phyloP scores from a whole-genome alignment of 2,888 invertebrate genomes.

The Oscheius sp. region DNA sequence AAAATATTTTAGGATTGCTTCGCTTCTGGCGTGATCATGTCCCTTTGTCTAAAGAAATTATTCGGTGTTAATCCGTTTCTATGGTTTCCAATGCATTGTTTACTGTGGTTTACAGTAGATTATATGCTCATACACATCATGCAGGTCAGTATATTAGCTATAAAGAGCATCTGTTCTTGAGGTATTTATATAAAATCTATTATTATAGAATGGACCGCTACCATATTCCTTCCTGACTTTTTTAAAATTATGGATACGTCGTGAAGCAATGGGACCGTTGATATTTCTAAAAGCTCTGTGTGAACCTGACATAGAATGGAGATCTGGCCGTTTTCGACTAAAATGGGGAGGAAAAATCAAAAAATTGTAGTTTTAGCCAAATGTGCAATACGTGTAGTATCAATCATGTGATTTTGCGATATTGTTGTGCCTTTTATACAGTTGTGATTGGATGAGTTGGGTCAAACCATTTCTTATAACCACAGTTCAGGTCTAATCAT shows the following conservation, averaged over 20 bases:
- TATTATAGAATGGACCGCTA: conserved; percentile 78
- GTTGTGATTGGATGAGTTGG: conserved; percentile 3
- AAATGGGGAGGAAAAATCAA: conserved; percentile 86
- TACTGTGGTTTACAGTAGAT: conserved; percentile 94
- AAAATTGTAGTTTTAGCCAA: conserved; percentile 8
- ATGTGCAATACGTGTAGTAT: conserved; percentile 26
- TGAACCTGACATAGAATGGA: conserved; percentile 91
- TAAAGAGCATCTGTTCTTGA: no score
- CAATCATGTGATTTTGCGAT: conserved; percentile 10
- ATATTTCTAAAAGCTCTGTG: conserved; percentile 87
- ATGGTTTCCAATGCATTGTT: conserved; percentile 87
- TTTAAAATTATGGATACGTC: conserved; percentile 91
- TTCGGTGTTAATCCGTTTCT: conserved; percentile 87
- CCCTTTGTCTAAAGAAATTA: conserved; percentile 86
- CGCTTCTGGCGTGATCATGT: conserved; percentile 88
- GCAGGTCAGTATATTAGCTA: conserved; percentile 78
- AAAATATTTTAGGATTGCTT: conserved; percentile 82
- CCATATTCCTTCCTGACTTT: conserved; percentile 95
- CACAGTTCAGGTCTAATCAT: conserved; percentile 12
- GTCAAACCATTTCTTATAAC: background rate
- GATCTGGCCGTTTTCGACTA: conserved; percentile 85
- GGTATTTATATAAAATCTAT: no score
- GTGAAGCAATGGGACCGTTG: conserved; percentile 79
- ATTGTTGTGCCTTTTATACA: conserved; percentile 15
- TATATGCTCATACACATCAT: conserved; percentile 90